Evolutionary conservation across 1,140 invertebrate species (phyloP).

Genomic region (Cyclargus thomasi): DNA sequence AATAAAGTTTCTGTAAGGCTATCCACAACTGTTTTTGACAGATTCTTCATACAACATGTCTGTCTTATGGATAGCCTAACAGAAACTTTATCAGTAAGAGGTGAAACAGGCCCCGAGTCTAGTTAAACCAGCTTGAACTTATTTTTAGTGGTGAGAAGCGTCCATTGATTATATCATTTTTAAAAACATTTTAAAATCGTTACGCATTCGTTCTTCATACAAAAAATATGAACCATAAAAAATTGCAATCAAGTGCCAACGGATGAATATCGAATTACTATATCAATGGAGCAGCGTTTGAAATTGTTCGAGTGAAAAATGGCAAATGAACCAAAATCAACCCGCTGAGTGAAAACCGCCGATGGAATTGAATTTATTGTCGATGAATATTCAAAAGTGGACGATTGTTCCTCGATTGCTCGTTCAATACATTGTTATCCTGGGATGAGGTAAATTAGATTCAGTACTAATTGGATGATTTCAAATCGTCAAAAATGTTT

Average conservation of each 20-base stretch:
- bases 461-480: background rate
- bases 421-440: constrained; percentile 27
- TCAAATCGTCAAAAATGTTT: background rate
- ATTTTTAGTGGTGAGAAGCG: too few relatives aligned
- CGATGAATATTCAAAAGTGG: constrained; percentile 61
- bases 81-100: too few relatives aligned
- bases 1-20: too few relatives aligned
- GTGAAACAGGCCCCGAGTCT: too few relatives aligned
- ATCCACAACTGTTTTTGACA: too few relatives aligned
- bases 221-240: background rate
- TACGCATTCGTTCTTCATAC: background rate
- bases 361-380: constrained; percentile 61
- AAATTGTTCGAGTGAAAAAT: constrained; percentile 50
- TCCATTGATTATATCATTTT: too few relatives aligned
- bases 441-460: background rate
- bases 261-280: constrained; percentile 23
- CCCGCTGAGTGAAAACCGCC: constrained; percentile 47
- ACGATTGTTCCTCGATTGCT: constrained; percentile 39
- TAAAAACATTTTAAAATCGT: too few relatives aligned
- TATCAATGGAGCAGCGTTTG: constrained; percentile 29
- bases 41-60: too few relatives aligned
- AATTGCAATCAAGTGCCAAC: background rate
- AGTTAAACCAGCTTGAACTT: too few relatives aligned
- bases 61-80: too few relatives aligned
- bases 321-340: constrained; percentile 65